A percentile compares a stretch with the other conserved stretches of the same genome.
Conservation (phyloP, 2,113 vertebrate genomes). For the Okapia johnstoni region DNA sequence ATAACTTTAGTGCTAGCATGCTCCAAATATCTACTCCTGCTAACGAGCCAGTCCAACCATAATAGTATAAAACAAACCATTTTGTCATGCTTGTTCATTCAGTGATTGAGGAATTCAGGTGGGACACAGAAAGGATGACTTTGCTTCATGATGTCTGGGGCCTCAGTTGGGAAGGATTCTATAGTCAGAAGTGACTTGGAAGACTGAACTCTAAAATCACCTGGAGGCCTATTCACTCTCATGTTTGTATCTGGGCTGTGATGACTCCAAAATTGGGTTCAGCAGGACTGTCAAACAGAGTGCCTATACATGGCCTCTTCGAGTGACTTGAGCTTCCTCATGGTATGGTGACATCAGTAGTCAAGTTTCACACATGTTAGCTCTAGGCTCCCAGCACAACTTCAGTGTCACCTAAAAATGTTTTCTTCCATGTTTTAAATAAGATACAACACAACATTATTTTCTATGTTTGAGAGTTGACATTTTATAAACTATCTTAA, state of each 20-base stretch:
- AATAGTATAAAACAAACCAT: neutral
- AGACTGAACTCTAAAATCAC: neutral
- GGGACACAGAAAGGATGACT: neutral
- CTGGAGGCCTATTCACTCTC: neutral
- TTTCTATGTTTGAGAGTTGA: neutral
- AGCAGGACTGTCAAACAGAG: neutral
- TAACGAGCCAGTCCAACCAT: neutral
- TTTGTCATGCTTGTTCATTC: neutral
- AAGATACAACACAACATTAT: neutral
- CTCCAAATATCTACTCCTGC: neutral
- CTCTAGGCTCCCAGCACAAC: neutral
- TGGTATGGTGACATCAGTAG: neutral
- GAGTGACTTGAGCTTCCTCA: neutral
- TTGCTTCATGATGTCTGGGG: neutral
- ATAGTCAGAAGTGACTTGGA: neutral
- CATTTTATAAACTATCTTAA: neutral
- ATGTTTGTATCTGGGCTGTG: neutral
- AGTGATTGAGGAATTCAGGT: neutral
- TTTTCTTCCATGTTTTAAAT: neutral
- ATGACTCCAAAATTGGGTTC: neutral
- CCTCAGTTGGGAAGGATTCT: neutral
- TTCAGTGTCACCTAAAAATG: neutral
- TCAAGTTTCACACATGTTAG: neutral
- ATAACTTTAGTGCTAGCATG: neutral
- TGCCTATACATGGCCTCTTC: rapidly evolving